These are phyloP conservation scores for Parelbella ahira DNA, from an alignment of 2,888 invertebrate genomes.

Conservation along the genomic window DNA sequence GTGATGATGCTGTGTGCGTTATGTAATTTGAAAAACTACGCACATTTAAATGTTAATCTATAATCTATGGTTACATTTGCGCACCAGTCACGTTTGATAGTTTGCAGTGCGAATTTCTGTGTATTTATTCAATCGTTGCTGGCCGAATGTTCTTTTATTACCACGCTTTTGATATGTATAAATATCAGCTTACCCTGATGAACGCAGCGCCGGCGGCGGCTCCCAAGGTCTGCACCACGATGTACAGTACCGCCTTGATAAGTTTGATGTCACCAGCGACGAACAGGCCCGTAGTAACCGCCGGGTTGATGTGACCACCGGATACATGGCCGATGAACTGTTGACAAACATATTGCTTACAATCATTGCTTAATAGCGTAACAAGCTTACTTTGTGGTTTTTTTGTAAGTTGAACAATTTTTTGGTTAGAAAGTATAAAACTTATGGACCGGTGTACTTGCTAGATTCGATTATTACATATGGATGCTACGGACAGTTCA, in stretches of 20 bases:
- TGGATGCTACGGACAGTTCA: too few relatives aligned
- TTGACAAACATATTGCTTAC: too few relatives aligned
- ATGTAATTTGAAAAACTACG: conserved; percentile 15
- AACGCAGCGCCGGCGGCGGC: conserved; percentile 90
- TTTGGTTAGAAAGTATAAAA: too few relatives aligned
- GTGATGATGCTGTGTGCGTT: conserved; percentile 16
- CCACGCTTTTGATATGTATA: too few relatives aligned
- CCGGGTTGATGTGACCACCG: conserved; percentile 96
- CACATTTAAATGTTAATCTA: neutral
- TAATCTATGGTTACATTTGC: too few relatives aligned
- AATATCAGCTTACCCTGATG: conserved; percentile 83
- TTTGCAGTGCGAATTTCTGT: too few relatives aligned
- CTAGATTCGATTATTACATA: too few relatives aligned
- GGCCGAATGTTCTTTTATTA: neutral
- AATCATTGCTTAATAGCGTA: too few relatives aligned
- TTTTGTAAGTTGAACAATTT: too few relatives aligned
- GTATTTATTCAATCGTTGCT: neutral
- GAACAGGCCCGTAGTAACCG: conserved; percentile 91
- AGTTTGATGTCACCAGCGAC: conserved; percentile 90
- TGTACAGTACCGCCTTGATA: conserved; percentile 88
- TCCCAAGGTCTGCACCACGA: conserved; percentile 89
- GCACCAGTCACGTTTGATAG: too few relatives aligned
- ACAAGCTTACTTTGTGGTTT: too few relatives aligned
- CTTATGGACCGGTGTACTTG: too few relatives aligned
- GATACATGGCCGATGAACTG: conserved; percentile 92